These are phyloP conservation scores for Myotis davidii DNA, from an alignment of 2,113 vertebrate species.

Conservation along the genomic window DNA sequence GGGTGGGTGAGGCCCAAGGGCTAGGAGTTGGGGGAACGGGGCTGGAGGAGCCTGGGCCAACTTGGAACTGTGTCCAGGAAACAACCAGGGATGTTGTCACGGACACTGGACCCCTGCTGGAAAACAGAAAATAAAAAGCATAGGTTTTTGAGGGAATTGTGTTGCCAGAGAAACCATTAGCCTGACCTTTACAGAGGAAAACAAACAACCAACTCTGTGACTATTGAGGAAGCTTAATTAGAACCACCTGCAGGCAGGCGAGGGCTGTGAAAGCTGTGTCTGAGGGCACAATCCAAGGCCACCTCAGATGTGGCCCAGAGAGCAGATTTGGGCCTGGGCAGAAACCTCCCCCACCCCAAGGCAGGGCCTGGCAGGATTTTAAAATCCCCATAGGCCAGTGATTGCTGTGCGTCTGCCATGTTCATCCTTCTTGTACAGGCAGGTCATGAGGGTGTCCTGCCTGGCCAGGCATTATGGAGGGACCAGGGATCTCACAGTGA, in stretches of 20 bases:
- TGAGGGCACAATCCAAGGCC: background rate
- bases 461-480: background rate
- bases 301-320: background rate
- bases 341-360: background rate
- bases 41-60: background rate
- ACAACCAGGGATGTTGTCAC: background rate
- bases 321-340: background rate
- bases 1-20: too few relatives aligned
- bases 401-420: background rate
- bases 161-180: conserved; percentile 1
- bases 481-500: background rate
- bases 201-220: background rate
- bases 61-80: background rate
- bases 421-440: background rate
- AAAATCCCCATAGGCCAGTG: background rate
- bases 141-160: background rate
- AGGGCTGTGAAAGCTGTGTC: background rate
- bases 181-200: background rate
- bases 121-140: background rate
- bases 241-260: background rate
- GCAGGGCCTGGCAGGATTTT: background rate
- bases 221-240: background rate
- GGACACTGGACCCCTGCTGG: background rate
- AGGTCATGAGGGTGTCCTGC: background rate
- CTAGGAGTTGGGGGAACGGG: background rate